Evolutionary conservation across 1,140 invertebrate genomes (phyloP), one percentile per base, ranked within the genome.

Genomic region (Sycophaga agraensis): DNA sequence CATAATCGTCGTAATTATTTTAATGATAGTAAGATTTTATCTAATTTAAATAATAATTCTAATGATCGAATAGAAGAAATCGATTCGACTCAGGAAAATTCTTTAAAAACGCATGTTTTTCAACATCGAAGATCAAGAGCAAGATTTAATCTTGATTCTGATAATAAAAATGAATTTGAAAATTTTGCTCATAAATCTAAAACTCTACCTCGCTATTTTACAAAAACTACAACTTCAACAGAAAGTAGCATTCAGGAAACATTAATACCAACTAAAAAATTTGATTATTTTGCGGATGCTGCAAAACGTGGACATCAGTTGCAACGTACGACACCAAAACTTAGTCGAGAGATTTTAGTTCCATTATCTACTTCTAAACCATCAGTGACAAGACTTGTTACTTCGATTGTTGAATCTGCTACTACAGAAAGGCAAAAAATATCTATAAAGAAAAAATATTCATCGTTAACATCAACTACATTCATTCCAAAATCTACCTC

Each of bases 401-500:
- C 81, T 1, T 82, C 81, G 0, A 74, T 82, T 2, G 74, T 74
- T 5, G 80, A 82, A 59, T 82, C 81, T 4, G 79, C 69, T 0
- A 81, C 79, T 1, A 82, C 81, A 0, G 81, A 82, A 54, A 69
- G 80, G 53, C 80, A 81, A 49, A 81, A 68, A 61, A 82, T 82
- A 50, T 65, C 76, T 0, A 78, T 82, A 26, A 76, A 79, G 58
- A 79, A 75, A 16, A 80, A 80, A 56, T 80, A 78, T 26, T 80
- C 78, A 0, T 78, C 77, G 8, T 49, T 75, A 9, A 75, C 75
- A 1, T 77, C 78, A 5, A 73, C 68, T 4, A 71, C 69, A 12
- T 75, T 67, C 28, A 67, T 78, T 17, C 76, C 77, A 0, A 61
- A 63, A 58, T 73, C 35, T 46, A 62, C 60, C 0, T 48, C 55